Evolutionary conservation across 1,140 invertebrate species (phyloP), one percentile per base, ranked within the genome.

Genomic region (Hyphantria cunea): DNA sequence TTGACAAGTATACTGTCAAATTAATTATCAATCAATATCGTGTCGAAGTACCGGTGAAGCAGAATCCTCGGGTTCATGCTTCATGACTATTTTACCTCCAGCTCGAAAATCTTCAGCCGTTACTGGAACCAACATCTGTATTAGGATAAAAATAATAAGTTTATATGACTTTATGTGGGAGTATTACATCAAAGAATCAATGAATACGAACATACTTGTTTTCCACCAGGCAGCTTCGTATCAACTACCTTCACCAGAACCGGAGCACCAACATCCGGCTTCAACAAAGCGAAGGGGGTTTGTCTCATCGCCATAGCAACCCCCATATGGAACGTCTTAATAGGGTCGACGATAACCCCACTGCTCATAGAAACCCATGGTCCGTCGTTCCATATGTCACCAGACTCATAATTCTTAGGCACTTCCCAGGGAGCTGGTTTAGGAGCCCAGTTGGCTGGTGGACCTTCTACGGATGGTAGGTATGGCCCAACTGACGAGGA

Each of bases 181-280:
- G n/a, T n/a, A n/a, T n/a, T n/a, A n/a, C n/a, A n/a, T n/a, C n/a
- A n/a, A n/a, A n/a, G n/a, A n/a, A n/a, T n/a, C n/a, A n/a, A n/a
- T n/a, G n/a, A n/a, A n/a, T 39, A n/a, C n/a, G 31, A 31, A n/a
- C 31, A 37, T 51, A 60, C 88, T 78, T 90, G 88, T 71, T 90
- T 89, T 0, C 83, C 85, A 0, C 84, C 84, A 32, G 82, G 88
- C 4, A 88, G 52, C 44, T 78, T 78, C 2, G 80, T 82, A 68
- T 90, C 82, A 53, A 89, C 72, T 0, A 90, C 80, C 42, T 89
- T 90, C n/a, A 90, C 88, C 15, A 90, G 50, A 0, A 90, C 84
- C 4, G 86, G 82, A 6, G 73, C 64, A 2, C 78, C 77, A 39
- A 73, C 76, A 42, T 88, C 80, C 44, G 86, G 84, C 34, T 88